These are phyloP conservation scores for Pantelozetes paolii DNA, from an alignment of 2,888 invertebrate species.

Conservation along the genomic window DNA sequence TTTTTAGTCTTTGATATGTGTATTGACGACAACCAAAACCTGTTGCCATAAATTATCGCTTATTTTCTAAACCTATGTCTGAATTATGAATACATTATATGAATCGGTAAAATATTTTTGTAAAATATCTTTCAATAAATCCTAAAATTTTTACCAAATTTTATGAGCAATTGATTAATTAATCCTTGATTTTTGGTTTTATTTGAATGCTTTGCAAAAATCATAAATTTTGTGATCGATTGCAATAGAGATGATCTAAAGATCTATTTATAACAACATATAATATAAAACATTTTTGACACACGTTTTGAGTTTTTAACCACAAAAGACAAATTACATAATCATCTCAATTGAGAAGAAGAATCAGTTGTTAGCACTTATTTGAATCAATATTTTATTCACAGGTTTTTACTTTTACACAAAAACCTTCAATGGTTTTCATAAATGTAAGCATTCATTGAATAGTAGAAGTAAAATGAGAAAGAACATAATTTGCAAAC, in stretches of 20 bases:
- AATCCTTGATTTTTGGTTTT: no score
- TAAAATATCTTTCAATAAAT: not conserved
- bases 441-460: no score
- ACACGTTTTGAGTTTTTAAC: not conserved
- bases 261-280: not conserved
- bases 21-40: slow-evolving; percentile 6
- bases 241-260: not conserved
- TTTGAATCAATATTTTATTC: no score
- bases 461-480: no score
- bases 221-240: not conserved
- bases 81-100: not conserved
- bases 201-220: no score
- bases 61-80: not conserved
- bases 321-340: not conserved
- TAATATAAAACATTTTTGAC: not conserved
- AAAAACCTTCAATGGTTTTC: no score
- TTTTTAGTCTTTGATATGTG: not conserved
- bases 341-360: not conserved
- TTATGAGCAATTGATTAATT: no score
- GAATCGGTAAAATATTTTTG: not conserved
- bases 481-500: no score
- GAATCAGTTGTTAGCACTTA: no score
- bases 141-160: no score
- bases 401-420: no score
- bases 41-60: not conserved